Base-by-base conservation (phyloP, 2,888 invertebrate genomes). In the Byasa hedistus region DNA sequence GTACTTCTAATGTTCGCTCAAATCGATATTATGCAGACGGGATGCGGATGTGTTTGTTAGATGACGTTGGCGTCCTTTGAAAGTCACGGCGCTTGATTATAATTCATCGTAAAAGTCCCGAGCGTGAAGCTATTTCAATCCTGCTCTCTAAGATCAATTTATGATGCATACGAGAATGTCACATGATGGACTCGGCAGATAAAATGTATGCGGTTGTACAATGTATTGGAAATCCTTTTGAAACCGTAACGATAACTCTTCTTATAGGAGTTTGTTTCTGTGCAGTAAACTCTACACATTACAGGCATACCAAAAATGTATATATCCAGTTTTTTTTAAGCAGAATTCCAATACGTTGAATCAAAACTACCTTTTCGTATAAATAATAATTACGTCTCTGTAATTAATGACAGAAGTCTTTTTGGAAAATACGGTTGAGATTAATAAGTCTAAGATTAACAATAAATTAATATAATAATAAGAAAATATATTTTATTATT, bases 81-180 rank as follows among this genome's bases (percentile, higher is more conserved):
- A 61, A 57, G 65, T 61, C 57, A 61, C 36, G 39, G 27, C 61
- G 36, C 8, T 24, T 64, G 65, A 69, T 70, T 70, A 58, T 44
- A 21, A 70, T 70, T 68, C 70, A 67, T 60, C 54, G 57, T 65
- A 64, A 70, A 67, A 68, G 65, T 65, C 44, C 36, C 62, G 60
- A 32, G 57, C 70, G 70, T 70, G 70, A 57, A 68, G 65, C 57
- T 69, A 69, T 70, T 69, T 54, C 65, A 54, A 66, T 69, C 69
- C 70, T 70, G 68, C 36, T 65, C 61, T 61, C 36, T 57, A n/a
- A 57, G 57, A 61, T 70, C 51, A 54, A 15, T 59, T 27, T 59
- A 56, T 58, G 66, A 66, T 66, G 66, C 58, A 66, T 66, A 57
- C 65, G 52, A 61, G 52, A 57, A 57, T 57, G 44, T n/a, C 21